Evolutionary conservation across 2,797 vertebrate species (phyloP), one percentile per base, ranked within the genome.

Genomic region (Brachyalestes nurse): DNA sequence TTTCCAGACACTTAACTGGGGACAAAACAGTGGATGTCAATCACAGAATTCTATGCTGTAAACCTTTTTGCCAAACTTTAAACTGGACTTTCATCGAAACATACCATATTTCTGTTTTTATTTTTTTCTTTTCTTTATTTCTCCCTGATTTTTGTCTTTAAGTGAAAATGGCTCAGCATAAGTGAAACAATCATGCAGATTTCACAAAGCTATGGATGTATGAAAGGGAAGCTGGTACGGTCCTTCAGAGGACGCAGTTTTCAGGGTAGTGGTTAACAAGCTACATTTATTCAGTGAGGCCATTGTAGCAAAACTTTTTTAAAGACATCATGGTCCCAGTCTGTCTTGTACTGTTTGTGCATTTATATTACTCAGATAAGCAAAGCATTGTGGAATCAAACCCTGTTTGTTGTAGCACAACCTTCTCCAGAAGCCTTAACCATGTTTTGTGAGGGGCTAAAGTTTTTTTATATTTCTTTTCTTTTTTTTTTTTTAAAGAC

Each of bases 11-110:
- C 76, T 73, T 84, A 75, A 70, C 69, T 64, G 40, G 47, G 75
- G 34, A 79, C 71, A 51, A 55, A 83, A 77, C 58, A 61, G 66
- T 75, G 76, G 83, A 85, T 73, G 86, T 80, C 82, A 81, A 85
- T 86, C 84, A 82, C 34, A 13, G 51, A 74, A 82, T 49, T 67
- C 58, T 38, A 74, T 74, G 67, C 51, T 79, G 72, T 84, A 13
- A 64, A n/a, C 13, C 47, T 14, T 75, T 78, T 72, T 67, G 13
- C 25, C 76, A 72, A 47, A 61, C 61, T 70, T 28, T 45, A 42
- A 76, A 71, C 17, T 25, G 14, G 62, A 72, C 34, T 73, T 75
- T n/a, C 4, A 80, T 8, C 7, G 61, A 53, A 67, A 73, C 34
- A n/a, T 34, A 23, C 25, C 13, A 34, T 34, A 34, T 34, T 34